Base-by-base conservation (phyloP, 2,888 invertebrate species). In the Andrena marginata region DNA sequence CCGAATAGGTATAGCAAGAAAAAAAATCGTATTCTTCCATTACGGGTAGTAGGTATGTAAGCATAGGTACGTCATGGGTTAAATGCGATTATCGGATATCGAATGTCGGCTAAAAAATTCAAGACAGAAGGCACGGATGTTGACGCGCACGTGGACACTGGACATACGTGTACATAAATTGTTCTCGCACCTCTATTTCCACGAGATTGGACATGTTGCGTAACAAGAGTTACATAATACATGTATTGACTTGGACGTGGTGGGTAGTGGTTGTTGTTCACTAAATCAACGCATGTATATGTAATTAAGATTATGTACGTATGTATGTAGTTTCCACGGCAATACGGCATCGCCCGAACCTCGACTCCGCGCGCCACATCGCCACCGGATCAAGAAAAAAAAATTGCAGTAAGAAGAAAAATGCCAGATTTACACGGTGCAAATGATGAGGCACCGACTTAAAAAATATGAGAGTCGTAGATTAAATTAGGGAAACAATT, bases 141-240 rank as follows among this genome's bases (percentile, higher is more conserved):
- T 20, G 54, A 54, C n/a, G 8, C 20, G 33, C n/a, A 5, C 63
- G 20, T n/a, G n/a, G 16, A 31, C 7, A 29, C 26, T 26, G 26
- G 23, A 23, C 23, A 23, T 13, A 4, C 16, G n/a, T 60, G 33
- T 1, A 60, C 59, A 42, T 26, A 13, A 49, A 62, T 71, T 16
- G 10, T 71, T 23, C 3, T 20, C 54, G 20, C 48, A 71, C 51
- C 62, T 62, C n/a, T 60, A n/a, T 35, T 62, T 71, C 59, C 33
- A 20, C 29, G 8, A 42, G 6, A 71, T 62, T 67, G 20, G 33
- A 71, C 7, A 20, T 29, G 48, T 78, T 78, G 13, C 67, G 48
- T 26, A 80, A 78, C 13, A 2, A 23, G 6, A 29, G 20, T 67
- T 78, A 23, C n/a, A 56, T 63, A 72, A 78, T 29, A 35, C 59